Percentiles rank a stretch among this genome's conserved stretches.
These are phyloP conservation scores for Odontothrips loti DNA, from an alignment of 2,888 invertebrate species.

Conservation along the genomic window DNA sequence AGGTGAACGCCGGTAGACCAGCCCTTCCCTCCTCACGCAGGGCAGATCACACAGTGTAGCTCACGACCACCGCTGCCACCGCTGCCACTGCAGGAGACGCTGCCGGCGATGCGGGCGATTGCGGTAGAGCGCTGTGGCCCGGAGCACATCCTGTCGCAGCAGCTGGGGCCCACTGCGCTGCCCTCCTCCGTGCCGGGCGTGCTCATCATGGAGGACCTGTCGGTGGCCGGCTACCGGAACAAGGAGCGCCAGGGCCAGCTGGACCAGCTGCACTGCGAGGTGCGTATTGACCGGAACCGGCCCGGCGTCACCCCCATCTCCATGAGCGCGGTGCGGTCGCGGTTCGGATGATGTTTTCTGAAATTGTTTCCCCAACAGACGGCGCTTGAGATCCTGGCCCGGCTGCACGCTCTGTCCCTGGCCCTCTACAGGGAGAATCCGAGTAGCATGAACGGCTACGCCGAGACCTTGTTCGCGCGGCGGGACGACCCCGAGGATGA, in stretches of 20 bases:
- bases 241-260: constrained; percentile 33
- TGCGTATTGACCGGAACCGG: background rate
- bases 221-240: constrained; percentile 29
- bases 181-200: constrained; percentile 27
- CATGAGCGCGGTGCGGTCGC: too few relatives aligned
- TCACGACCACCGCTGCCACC: too few relatives aligned
- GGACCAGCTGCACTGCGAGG: constrained; percentile 33
- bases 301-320: too few relatives aligned
- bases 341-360: too few relatives aligned
- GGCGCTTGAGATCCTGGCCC: constrained; percentile 33
- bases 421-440: constrained; percentile 31
- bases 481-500: background rate
- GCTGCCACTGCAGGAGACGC: constrained; percentile 30
- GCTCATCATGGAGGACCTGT: constrained; percentile 34
- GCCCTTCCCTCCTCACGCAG: too few relatives aligned
- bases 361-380: too few relatives aligned
- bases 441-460: constrained; percentile 4
- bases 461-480: constrained; percentile 30
- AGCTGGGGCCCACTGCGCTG: background rate
- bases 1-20: too few relatives aligned
- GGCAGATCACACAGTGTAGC: too few relatives aligned
- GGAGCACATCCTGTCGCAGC: constrained; percentile 8
- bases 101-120: constrained; percentile 26
- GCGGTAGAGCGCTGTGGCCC: background rate
- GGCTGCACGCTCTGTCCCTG: constrained; percentile 35